These are phyloP conservation scores for Leucoma salicis DNA, from an alignment of 2,888 invertebrate species.

Conservation along the genomic window DNA sequence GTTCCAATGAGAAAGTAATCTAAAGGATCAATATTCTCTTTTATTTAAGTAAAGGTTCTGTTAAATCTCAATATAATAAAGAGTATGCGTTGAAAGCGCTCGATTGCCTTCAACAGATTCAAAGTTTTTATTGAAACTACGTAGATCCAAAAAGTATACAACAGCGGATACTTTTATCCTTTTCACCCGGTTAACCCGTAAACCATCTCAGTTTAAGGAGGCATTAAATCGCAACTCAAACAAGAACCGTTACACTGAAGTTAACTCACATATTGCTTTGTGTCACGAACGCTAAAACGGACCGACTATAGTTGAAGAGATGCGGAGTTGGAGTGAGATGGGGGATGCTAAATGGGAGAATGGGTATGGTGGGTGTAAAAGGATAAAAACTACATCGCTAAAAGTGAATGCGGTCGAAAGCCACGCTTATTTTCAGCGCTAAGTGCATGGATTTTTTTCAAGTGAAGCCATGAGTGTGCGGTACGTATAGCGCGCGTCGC, in stretches of 20 bases:
- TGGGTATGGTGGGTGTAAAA: conserved; percentile 78
- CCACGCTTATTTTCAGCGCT: conserved; percentile 78
- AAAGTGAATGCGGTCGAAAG: conserved; percentile 83
- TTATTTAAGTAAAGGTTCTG: conserved; percentile 34
- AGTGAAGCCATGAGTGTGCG: conserved; percentile 67
- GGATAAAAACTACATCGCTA: conserved; percentile 82
- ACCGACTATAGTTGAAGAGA: conserved; percentile 63
- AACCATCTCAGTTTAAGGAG: conserved; percentile 82
- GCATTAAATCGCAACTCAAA: conserved; percentile 83
- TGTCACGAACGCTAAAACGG: conserved; percentile 79
- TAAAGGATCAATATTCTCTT: conserved; percentile 35
- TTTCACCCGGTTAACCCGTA: conserved; percentile 79
- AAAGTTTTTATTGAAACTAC: conserved; percentile 70
- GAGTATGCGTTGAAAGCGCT: conserved; percentile 45
- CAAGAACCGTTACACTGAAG: conserved; percentile 81
- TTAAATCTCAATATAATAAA: conserved; percentile 42
- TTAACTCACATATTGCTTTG: conserved; percentile 82
- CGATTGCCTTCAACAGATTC: conserved; percentile 61
- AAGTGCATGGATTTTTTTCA: conserved; percentile 81
- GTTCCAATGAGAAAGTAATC: conserved; percentile 28
- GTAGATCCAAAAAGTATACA: conserved; percentile 73
- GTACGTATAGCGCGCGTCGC: conserved; percentile 27
- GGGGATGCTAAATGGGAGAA: conserved; percentile 64
- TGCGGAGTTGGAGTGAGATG: conserved; percentile 64
- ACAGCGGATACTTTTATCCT: conserved; percentile 73